Conservation (phyloP, 2,113 vertebrate species). For the Polyodon spathula region DNA sequence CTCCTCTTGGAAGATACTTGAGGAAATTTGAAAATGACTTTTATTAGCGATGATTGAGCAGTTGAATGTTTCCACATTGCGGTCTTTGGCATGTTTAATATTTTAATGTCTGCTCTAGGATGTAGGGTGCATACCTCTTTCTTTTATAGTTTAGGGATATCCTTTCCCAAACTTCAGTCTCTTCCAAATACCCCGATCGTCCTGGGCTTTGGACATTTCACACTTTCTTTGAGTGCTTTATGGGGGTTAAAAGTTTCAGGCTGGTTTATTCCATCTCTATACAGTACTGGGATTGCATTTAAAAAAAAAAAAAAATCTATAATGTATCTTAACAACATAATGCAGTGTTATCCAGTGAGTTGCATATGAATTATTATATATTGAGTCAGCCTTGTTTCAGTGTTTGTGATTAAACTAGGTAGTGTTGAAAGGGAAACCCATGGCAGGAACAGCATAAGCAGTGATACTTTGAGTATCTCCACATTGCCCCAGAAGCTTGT, state of each 20-base stretch:
- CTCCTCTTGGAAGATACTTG: constrained; percentile 39
- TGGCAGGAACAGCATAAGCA: no score
- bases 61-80: constrained; percentile 27
- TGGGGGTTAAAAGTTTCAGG: background rate
- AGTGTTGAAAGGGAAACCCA: no score
- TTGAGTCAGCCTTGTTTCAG: no score
- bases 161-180: background rate
- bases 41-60: constrained; percentile 35
- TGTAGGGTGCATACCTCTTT: constrained; percentile 2
- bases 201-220: background rate
- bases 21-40: constrained; percentile 51
- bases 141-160: constrained; percentile 18
- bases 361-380: no score
- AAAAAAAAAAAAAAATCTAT: no score
- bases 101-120: constrained; percentile 19
- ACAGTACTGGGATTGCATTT: no score
- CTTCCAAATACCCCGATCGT: background rate
- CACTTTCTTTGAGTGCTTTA: background rate
- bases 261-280: no score
- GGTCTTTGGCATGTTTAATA: constrained; percentile 15
- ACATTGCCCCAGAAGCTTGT: no score
- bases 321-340: no score
- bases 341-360: no score
- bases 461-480: no score
- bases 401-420: no score